Conservation (phyloP, 2,797 vertebrate species). For the Xenopus petersii region DNA sequence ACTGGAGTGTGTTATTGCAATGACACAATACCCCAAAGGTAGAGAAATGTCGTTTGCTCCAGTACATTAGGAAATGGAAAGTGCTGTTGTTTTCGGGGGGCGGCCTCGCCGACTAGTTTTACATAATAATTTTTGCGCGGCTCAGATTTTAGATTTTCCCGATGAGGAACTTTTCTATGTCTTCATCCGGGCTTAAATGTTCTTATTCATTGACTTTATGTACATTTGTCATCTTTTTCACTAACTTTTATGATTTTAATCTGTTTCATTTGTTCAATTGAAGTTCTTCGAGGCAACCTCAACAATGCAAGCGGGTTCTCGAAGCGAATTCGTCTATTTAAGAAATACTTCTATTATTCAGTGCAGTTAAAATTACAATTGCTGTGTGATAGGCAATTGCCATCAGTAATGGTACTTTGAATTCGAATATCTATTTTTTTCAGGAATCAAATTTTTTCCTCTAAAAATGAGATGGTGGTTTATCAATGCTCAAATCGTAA, state of each 20-base stretch:
- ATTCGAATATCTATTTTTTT: no score
- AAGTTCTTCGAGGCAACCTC: no score
- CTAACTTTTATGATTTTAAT: not conserved
- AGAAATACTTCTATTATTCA: no score
- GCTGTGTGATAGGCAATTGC: no score
- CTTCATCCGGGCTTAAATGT: not conserved
- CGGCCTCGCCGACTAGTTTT: not conserved
- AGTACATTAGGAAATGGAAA: slow-evolving; percentile 24
- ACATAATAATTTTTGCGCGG: not conserved
- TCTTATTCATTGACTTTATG: slow-evolving; percentile 15
- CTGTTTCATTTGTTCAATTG: no score
- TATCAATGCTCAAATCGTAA: no score
- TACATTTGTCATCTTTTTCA: slow-evolving; percentile 8
- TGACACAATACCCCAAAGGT: slow-evolving; percentile 28
- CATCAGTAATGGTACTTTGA: no score
- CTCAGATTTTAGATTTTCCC: not conserved
- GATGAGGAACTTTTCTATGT: not conserved
- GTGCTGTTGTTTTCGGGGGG: not conserved
- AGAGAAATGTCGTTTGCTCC: slow-evolving; percentile 15
- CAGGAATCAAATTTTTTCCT: no score
- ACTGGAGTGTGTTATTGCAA: slow-evolving; percentile 27
- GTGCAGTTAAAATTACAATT: no score
- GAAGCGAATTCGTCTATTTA: no score
- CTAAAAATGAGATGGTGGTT: no score
- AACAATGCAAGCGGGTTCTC: no score